Conservation (phyloP, 2,888 invertebrate genomes). For the Micropterix aruncella region DNA sequence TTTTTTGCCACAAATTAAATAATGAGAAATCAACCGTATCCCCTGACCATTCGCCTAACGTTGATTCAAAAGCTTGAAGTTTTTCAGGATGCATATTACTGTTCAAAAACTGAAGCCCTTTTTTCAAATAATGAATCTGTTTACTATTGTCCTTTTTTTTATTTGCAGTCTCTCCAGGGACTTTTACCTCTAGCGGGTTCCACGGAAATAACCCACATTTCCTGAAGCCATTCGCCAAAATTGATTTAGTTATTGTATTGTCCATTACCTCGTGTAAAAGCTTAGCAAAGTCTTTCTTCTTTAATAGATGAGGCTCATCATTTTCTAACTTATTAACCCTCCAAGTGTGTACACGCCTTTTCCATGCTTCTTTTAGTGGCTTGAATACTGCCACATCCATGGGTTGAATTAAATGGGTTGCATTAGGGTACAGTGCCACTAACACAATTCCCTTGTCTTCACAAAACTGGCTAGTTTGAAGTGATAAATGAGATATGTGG, state of each 20-base stretch:
- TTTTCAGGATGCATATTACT: slow-evolving; percentile 9
- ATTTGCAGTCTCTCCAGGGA: slow-evolving; percentile 8
- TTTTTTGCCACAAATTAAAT: slow-evolving; percentile 11
- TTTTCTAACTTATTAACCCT: too few species aligned
- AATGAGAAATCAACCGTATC: slow-evolving; percentile 9
- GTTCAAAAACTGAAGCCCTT: slow-evolving; percentile 10
- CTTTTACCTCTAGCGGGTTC: slow-evolving; percentile 8
- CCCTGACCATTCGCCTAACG: slow-evolving; percentile 9
- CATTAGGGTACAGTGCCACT: slow-evolving; percentile 16
- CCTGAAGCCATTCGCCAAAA: slow-evolving; percentile 15
- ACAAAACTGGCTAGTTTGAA: too few species aligned
- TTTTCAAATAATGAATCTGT: slow-evolving; percentile 11
- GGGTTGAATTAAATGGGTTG: too few species aligned
- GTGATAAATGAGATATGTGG: too few species aligned
- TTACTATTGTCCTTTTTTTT: slow-evolving; percentile 9
- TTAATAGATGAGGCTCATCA: too few species aligned
- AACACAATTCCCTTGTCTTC: slow-evolving; percentile 18
- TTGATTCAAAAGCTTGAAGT: slow-evolving; percentile 9
- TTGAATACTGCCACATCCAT: too few species aligned
- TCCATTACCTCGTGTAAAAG: too few species aligned
- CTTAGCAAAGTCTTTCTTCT: too few species aligned
- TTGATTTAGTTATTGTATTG: too few species aligned
- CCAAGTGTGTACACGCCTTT: too few species aligned
- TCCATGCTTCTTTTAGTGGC: too few species aligned
- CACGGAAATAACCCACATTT: slow-evolving; percentile 14